phyloP scores from a whole-genome alignment of 2,113 vertebrate species.

The Collichthys lucidus region DNA sequence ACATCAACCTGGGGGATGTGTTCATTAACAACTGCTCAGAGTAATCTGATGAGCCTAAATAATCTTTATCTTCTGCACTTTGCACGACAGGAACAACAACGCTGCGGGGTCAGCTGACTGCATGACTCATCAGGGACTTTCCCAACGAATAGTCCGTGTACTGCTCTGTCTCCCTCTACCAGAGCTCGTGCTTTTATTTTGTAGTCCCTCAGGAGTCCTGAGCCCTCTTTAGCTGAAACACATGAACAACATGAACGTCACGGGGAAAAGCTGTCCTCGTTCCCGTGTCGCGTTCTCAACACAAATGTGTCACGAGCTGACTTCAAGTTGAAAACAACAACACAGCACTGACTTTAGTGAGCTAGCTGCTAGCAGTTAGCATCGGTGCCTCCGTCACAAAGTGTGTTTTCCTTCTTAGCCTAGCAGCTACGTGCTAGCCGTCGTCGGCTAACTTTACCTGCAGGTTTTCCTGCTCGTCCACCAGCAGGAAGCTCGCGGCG shows the following conservation, averaged over 20 bases:
- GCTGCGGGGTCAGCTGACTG: conserved; percentile 20
- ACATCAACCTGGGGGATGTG: not conserved
- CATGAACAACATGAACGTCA: no score
- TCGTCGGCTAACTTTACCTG: conserved; percentile 80
- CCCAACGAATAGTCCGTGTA: not conserved
- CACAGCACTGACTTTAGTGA: not conserved
- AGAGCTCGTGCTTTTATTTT: not conserved
- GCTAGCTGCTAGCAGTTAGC: not conserved
- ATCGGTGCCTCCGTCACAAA: not conserved
- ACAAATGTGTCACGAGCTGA: not conserved
- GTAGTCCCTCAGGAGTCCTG: no score
- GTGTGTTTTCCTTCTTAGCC: conserved; percentile 22
- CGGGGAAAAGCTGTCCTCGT: not conserved
- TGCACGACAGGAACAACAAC: not conserved
- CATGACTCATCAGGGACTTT: conserved; percentile 65
- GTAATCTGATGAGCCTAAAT: not conserved
- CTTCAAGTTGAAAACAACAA: not conserved
- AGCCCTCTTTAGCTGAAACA: not conserved
- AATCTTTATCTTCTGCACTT: conserved; percentile 15
- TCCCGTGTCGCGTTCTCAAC: no score
- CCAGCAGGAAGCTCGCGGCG: conserved; percentile 83
- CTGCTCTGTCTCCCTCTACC: not conserved
- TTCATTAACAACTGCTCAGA: not conserved
- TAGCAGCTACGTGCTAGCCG: conserved; percentile 61
- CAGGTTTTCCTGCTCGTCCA: conserved; percentile 86